Base-by-base conservation (phyloP, 2,888 invertebrate species). In the Agrypnus murinus region DNA sequence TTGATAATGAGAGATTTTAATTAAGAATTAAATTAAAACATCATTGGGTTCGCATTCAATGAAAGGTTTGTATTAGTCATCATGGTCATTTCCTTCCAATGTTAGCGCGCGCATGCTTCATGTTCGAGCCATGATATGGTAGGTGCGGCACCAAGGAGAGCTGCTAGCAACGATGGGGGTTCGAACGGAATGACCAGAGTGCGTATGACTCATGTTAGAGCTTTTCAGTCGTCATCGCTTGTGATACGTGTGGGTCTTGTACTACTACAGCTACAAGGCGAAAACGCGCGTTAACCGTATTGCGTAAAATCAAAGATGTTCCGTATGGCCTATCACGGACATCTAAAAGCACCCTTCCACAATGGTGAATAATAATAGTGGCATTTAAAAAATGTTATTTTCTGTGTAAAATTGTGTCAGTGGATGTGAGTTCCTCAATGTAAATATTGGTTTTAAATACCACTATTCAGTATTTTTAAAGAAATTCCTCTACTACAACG, bases 111-210 rank as follows among this genome's bases (percentile, higher is more conserved):
- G 77, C 80, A 75, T 77, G 81, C 81, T 81, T 78, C 71, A 46
- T 65, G 63, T 48, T 57, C 45, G 62, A 15, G 40, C 34, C 58
- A 67, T 60, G 65, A 77, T 74, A 74, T 74, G 74, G 72, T 73
- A 74, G 73, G 65, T 69, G 72, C 74, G 73, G 75, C 74, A 77
- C 80, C 79, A 80, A 81, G 79, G 76, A 78, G 77, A 72, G 71
- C 72, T 74, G 74, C 78, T 77, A 76, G 78, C 80, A 78, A 81
- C 80, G 81, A 82, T 83, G 81, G 81, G 81, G 83, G 81, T 80
- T 80, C 79, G 79, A 78, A 80, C 78, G 79, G 79, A 81, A 81
- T 81, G 80, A 80, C 79, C 80, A 80, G 78, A 73, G 73, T 68
- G 71, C 65, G 71, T 74, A 75, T 75, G 77, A 77, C 69, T 77